Evolutionary conservation across 1,140 invertebrate genomes (phyloP).

Genomic region (Drosophila burlai): DNA sequence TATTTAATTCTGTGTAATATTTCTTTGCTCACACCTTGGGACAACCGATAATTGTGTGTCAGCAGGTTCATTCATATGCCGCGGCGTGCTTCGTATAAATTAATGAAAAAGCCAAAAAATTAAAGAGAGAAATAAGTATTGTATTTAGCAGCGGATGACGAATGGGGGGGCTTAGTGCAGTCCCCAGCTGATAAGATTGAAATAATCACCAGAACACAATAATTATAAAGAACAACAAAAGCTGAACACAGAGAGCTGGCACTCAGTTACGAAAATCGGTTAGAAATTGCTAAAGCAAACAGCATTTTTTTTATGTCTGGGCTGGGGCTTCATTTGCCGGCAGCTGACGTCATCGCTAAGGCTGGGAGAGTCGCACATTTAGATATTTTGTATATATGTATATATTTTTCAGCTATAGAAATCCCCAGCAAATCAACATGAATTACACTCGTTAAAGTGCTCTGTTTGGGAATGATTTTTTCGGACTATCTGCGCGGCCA

Average conservation of each 20-base stretch:
- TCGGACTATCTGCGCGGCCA: slow-evolving; percentile 37
- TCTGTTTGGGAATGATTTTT: slow-evolving; percentile 44
- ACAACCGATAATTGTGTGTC: slow-evolving; percentile 41
- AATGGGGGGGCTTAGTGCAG: slow-evolving; percentile 36
- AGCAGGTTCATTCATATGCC: slow-evolving; percentile 50
- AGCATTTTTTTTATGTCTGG: slow-evolving; percentile 32
- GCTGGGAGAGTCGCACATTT: slow-evolving; percentile 30
- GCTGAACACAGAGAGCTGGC: slow-evolving; percentile 25
- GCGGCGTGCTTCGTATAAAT: slow-evolving; percentile 6
- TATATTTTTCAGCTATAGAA: slow-evolving; percentile 18
- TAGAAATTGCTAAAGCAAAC: slow-evolving; percentile 39
- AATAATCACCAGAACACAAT: slow-evolving; percentile 47
- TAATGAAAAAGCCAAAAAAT: slow-evolving; percentile 17
- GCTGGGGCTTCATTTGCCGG: slow-evolving; percentile 34
- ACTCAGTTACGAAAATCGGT: slow-evolving; percentile 46
- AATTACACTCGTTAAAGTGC: slow-evolving; percentile 31
- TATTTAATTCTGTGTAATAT: slow-evolving; percentile 32
- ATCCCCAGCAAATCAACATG: slow-evolving; percentile 32
- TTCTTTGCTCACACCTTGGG: slow-evolving; percentile 47
- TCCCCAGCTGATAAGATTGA: slow-evolving; percentile 63
- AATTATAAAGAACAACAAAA: slow-evolving; percentile 24
- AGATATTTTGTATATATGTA: background rate
- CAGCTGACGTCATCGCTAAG: slow-evolving; percentile 40
- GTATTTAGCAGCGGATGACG: slow-evolving; percentile 32
- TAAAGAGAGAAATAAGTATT: slow-evolving; percentile 11